Evolutionary conservation across 2,888 invertebrate species (phyloP).

Genomic region (Drosophila anomelani): DNA sequence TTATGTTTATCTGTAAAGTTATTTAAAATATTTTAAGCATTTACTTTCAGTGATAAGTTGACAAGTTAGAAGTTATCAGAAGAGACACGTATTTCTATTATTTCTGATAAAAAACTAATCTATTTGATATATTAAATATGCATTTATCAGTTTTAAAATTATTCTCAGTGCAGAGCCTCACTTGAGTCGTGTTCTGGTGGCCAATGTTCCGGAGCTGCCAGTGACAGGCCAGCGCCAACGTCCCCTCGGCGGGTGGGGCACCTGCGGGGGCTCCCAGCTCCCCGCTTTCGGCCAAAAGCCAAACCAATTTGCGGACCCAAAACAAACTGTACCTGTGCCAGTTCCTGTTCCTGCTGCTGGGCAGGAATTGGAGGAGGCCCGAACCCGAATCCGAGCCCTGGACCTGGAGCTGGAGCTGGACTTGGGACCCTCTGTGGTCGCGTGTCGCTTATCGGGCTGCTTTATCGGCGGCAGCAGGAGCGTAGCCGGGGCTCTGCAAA

Average conservation of each 20-base stretch:
- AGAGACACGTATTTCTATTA: too few species aligned
- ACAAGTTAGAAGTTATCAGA: not conserved
- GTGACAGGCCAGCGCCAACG: slow-evolving; percentile 60
- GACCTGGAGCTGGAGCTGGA: slow-evolving; percentile 9
- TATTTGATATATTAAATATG: not conserved
- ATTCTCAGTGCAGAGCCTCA: not conserved
- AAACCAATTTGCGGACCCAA: slow-evolving; percentile 78
- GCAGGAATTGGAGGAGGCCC: slow-evolving; percentile 1
- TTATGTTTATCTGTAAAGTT: not conserved
- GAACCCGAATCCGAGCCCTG: slow-evolving; percentile 16
- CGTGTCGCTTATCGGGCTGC: slow-evolving; percentile 77
- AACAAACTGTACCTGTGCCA: slow-evolving; percentile 67
- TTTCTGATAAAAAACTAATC: not conserved
- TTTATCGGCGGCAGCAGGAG: slow-evolving; percentile 56
- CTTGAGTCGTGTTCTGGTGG: slow-evolving; percentile 62
- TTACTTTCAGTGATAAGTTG: too few species aligned
- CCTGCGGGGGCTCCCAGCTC: slow-evolving; percentile 19
- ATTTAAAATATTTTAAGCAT: not conserved
- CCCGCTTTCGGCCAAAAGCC: slow-evolving; percentile 32
- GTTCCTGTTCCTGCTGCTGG: slow-evolving; percentile 16
- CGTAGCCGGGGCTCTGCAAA: slow-evolving; percentile 25
- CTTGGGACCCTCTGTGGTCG: slow-evolving; percentile 59
- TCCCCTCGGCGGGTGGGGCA: slow-evolving; percentile 21
- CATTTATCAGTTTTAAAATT: not conserved
- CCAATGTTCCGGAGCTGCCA: slow-evolving; percentile 59